Evolutionary conservation across 2,113 vertebrate genomes (phyloP).

Genomic region (Blennius ocellaris): DNA sequence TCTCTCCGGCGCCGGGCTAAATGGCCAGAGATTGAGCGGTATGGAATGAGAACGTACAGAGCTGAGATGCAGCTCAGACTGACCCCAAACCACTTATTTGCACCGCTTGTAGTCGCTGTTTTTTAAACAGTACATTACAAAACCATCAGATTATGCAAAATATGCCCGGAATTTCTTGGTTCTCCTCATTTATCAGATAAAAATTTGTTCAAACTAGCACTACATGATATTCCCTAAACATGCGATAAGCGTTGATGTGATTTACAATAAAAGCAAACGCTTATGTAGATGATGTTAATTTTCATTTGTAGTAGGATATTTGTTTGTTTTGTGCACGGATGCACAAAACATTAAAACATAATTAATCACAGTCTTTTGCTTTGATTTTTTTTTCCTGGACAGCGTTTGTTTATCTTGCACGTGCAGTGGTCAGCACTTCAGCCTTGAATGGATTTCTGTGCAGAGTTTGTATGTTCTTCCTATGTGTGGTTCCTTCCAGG

Average conservation of each 20-base stretch:
- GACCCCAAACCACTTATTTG: conserved; percentile 28
- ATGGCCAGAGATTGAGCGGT: conserved; percentile 30
- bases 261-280: no score
- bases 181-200: conserved; percentile 35
- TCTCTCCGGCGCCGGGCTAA: conserved; percentile 47
- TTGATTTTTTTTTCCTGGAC: neutral
- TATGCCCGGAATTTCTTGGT: conserved; percentile 13
- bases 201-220: conserved; percentile 20
- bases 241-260: no score
- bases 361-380: no score
- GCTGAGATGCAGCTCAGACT: conserved; percentile 38
- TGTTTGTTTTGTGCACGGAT: no score
- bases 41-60: conserved; percentile 32
- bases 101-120: conserved; percentile 37
- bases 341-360: no score
- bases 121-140: conserved; percentile 21
- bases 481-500: no score
- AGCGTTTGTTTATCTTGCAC: conserved; percentile 44
- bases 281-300: no score
- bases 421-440: no score
- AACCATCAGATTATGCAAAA: conserved; percentile 8
- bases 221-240: no score
- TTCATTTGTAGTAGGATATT: no score
- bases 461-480: no score
- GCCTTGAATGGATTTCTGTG: no score